phyloP scores from a whole-genome alignment of 2,797 vertebrate species.

The Enteromius argenteus region DNA sequence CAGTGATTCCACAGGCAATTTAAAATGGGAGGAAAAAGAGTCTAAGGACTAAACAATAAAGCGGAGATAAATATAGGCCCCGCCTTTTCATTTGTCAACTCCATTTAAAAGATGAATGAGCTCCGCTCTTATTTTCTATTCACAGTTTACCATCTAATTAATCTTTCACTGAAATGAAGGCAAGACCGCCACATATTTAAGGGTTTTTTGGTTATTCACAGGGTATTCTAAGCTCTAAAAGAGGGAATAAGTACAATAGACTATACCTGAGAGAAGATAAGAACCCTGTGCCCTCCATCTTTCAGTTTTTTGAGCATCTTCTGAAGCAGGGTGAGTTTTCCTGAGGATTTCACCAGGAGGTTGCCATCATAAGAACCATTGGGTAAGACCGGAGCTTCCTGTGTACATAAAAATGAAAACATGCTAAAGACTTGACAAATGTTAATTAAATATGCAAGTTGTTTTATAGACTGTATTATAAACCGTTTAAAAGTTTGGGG shows the following conservation, averaged over 20 bases:
- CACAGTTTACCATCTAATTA: constrained; percentile 56
- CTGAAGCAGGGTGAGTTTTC: constrained; percentile 96
- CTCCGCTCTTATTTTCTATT: constrained; percentile 44
- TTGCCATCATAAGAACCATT: constrained; percentile 96
- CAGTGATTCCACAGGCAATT: constrained; percentile 36
- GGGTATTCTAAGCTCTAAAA: constrained; percentile 3
- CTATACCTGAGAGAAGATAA: constrained; percentile 97
- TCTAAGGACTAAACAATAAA: constrained; percentile 51
- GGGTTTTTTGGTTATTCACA: constrained; percentile 31
- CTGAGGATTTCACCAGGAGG: constrained; percentile 94
- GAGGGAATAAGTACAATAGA: background rate
- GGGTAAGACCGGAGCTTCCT: constrained; percentile 95
- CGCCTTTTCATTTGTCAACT: constrained; percentile 57
- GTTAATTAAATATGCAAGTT: background rate
- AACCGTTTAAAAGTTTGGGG: background rate
- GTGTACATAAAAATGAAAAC: constrained; percentile 21
- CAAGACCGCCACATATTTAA: constrained; percentile 18
- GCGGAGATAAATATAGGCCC: constrained; percentile 55
- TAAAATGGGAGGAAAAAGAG: constrained; percentile 44
- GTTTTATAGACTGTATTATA: background rate
- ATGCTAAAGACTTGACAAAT: background rate
- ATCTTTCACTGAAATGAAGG: constrained; percentile 55
- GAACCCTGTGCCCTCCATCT: constrained; percentile 93
- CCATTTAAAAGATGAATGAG: constrained; percentile 57
- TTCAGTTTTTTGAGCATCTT: constrained; percentile 97